Conservation (phyloP, 2,113 vertebrate genomes). For the Orcinus orca region DNA sequence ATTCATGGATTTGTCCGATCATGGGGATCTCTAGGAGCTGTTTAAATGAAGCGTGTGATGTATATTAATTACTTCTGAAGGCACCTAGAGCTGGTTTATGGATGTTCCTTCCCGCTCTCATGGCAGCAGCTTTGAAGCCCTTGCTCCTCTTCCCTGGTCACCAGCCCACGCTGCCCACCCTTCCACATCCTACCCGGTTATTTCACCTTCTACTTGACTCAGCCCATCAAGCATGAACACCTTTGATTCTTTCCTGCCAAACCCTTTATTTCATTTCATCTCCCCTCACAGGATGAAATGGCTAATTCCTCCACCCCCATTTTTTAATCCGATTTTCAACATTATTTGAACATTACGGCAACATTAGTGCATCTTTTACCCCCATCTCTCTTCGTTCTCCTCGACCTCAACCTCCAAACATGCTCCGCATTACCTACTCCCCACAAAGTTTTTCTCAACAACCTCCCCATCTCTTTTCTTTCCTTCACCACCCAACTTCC, state of each 20-base stretch:
- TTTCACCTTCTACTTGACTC: neutral
- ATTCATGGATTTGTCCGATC: constrained; percentile 26
- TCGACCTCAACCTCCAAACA: neutral
- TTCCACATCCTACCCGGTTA: neutral
- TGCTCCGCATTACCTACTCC: accelerated
- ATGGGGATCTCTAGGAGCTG: neutral
- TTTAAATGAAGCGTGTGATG: neutral
- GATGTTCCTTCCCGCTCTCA: accelerated
- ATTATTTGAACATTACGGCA: neutral
- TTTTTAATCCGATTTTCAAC: neutral
- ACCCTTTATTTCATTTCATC: neutral
- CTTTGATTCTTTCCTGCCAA: neutral
- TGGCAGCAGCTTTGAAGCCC: neutral
- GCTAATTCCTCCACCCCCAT: neutral
- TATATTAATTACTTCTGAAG: neutral
- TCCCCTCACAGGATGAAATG: neutral
- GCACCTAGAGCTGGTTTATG: neutral
- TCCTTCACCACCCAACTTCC: neutral
- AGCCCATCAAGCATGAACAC: neutral
- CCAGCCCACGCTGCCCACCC: accelerated
- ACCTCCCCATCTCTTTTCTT: neutral
- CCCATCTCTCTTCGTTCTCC: neutral
- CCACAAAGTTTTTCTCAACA: neutral
- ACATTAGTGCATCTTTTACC: neutral
- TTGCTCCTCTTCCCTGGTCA: neutral